These are phyloP conservation scores for Danio aesculapii DNA, from an alignment of 2,797 vertebrate genomes.

Conservation along the genomic window DNA sequence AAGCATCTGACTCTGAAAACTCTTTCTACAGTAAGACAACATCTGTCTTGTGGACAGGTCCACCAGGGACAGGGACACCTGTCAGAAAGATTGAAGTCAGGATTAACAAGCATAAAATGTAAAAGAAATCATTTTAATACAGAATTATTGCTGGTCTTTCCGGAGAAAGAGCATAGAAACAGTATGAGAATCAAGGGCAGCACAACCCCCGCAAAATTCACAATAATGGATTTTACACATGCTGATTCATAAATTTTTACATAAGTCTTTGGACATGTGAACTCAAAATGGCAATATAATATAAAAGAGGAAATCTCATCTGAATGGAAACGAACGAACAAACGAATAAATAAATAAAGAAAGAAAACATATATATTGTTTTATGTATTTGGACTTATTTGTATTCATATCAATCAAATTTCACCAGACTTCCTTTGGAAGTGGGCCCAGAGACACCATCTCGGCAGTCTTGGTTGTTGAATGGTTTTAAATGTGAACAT, in stretches of 20 bases:
- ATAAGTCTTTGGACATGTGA: background rate
- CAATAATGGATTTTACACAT: background rate
- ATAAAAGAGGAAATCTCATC: background rate
- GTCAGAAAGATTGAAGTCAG: slow-evolving; percentile 4
- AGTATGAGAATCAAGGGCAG: background rate
- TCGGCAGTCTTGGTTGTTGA: no score
- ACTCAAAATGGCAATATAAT: background rate
- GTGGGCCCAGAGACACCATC: no score
- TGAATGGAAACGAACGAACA: no score
- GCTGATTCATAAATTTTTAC: background rate
- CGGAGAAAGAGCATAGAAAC: slow-evolving; percentile 21
- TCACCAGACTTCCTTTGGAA: no score
- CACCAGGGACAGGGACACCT: slow-evolving; percentile 9
- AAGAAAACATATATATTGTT: no score
- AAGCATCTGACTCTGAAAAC: background rate
- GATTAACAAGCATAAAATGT: background rate
- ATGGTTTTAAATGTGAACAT: no score
- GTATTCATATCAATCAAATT: no score
- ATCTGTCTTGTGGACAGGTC: background rate
- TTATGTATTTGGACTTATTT: no score
- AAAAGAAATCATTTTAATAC: background rate
- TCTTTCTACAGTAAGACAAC: slow-evolving; percentile 3
- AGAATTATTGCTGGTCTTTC: background rate
- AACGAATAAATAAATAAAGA: no score
- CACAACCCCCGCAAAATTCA: background rate